phyloP scores from a whole-genome alignment of 2,113 vertebrate genomes.

The Notiomystis cincta region DNA sequence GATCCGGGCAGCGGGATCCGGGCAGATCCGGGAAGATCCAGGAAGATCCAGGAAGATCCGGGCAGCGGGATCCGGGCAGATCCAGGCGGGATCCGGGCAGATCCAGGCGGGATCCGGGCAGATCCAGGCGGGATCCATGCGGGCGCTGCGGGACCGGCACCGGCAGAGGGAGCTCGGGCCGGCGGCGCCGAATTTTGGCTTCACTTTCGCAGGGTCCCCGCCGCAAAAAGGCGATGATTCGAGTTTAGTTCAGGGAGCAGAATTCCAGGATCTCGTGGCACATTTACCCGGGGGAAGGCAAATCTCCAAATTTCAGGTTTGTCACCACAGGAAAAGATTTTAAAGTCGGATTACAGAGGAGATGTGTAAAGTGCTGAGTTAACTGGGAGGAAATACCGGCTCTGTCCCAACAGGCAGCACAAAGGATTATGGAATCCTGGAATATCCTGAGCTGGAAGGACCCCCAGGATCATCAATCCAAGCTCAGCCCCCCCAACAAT shows the following conservation, averaged over 20 bases:
- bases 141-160: not conserved
- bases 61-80: accelerated
- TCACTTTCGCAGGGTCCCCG: not conserved
- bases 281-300: accelerated
- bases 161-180: conserved; percentile 49
- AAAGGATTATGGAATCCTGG: not conserved
- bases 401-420: not conserved
- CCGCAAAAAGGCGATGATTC: not conserved
- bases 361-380: not conserved
- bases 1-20: accelerated
- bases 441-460: not conserved
- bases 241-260: not conserved
- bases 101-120: not conserved
- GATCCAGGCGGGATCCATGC: not conserved
- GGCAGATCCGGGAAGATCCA: accelerated
- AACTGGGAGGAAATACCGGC: not conserved
- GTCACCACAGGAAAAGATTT: not conserved
- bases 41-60: too few relatives aligned
- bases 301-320: not conserved
- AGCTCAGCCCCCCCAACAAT: too few relatives aligned
- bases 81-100: accelerated
- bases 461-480: too few relatives aligned
- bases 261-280: not conserved
- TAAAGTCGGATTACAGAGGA: not conserved
- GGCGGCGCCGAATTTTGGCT: not conserved